Conservation (phyloP, 2,797 vertebrate genomes). For the Microcaecilia unicolor region DNA sequence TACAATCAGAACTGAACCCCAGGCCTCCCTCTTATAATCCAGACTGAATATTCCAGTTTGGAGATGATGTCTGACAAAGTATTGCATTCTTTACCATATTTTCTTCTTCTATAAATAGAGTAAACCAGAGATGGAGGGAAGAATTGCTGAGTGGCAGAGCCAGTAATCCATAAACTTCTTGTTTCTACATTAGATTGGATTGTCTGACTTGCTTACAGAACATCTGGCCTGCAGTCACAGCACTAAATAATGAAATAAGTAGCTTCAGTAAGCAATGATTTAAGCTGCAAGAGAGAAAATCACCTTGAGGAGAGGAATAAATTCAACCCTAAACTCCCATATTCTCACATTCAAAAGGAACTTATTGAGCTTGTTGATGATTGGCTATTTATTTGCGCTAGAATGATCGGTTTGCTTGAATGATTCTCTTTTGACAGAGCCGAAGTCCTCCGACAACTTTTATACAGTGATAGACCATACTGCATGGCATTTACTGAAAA, state of each 20-base stretch:
- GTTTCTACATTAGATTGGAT: not conserved
- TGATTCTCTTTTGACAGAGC: constrained; percentile 10
- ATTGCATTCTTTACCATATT: too few species aligned
- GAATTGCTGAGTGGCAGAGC: not conserved
- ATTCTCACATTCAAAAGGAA: constrained; percentile 20
- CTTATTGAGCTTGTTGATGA: constrained; percentile 13
- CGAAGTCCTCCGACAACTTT: not conserved
- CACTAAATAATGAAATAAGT: constrained; percentile 54
- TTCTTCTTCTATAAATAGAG: not conserved
- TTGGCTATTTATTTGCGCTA: constrained; percentile 13
- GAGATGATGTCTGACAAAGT: too few species aligned
- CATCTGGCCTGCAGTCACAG: constrained; percentile 31
- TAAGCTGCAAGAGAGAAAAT: constrained; percentile 29
- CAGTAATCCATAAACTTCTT: constrained; percentile 18
- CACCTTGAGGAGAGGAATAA: constrained; percentile 40
- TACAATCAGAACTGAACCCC: too few species aligned
- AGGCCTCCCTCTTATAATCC: too few species aligned
- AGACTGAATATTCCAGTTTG: too few species aligned
- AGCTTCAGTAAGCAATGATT: constrained; percentile 42
- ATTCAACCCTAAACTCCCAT: constrained; percentile 24
- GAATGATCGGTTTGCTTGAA: constrained; percentile 9
- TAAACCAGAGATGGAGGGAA: not conserved
- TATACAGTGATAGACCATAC: not conserved
- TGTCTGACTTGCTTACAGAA: constrained; percentile 24
- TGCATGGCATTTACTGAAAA: not conserved